Evolutionary conservation across 2,797 vertebrate genomes (phyloP), one percentile per base, ranked within the genome.

Genomic region (Corythornis leucogaster): DNA sequence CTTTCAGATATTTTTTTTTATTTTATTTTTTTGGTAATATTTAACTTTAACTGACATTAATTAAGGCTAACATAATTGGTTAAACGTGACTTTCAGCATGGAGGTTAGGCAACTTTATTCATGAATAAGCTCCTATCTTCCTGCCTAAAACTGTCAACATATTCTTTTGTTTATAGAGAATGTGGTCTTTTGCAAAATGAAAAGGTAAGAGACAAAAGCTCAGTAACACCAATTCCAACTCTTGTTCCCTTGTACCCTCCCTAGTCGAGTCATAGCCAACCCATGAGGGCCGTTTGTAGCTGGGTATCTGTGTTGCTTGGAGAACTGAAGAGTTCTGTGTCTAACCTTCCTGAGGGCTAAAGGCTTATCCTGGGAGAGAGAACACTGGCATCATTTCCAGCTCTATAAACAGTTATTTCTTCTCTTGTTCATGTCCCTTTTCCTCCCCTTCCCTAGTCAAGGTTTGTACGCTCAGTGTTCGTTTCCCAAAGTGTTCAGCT

Each of bases 151-250:
- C 98, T 99, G 98, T 99, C 99, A 99, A 99, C 99, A 98, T 99
- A 99, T 99, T 99, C 98, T 99, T 99, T 99, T 99, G 99, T 99
- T 99, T 99, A 99, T 99, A 99, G 99, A 99, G 98, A 99, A 98
- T 99, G 98, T 99, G 99, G 98, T 99, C 99, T 99, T 99, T 99
- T 99, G 99, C 99, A 99, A 99, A 99, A 99, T 99, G 98, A 99
- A 98, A 99, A 99, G 99, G 99, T 99, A 99, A 99, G 99, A 99
- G 98, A 99, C 98, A 98, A 97, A 99, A 98, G 99, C 98, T 98
- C 98, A 98, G 99, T 99, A 98, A 99, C 99, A 99, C 99, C 96
- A 97, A 98, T 98, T 98, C 98, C 98, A 98, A 98, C 98, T 99
- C 98, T 98, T 98, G 97, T 98, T 97, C 97, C 98, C 98, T 98